These are phyloP conservation scores for Pomatorhinus ruficollis DNA, from an alignment of 2,113 vertebrate species.

Conservation along the genomic window DNA sequence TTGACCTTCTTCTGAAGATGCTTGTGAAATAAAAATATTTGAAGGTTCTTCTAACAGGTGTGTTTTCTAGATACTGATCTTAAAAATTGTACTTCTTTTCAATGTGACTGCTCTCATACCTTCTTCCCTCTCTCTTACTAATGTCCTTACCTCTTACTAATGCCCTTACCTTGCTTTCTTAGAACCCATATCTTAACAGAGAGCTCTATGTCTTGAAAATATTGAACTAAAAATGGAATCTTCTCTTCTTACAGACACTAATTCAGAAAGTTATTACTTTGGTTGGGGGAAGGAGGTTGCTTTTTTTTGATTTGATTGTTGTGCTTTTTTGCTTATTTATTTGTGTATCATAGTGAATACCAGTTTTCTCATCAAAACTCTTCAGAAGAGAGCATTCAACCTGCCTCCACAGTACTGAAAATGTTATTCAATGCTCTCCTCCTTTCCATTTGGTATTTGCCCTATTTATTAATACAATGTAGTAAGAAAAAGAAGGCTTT, in stretches of 20 bases:
- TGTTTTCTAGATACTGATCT: background rate
- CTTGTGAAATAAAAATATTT: background rate
- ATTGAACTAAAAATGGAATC: background rate
- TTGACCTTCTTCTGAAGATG: background rate
- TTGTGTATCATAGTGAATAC: background rate
- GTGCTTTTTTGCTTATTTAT: background rate
- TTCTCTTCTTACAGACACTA: background rate
- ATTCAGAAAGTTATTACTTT: background rate
- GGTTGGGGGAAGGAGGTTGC: rapidly evolving
- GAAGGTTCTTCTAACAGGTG: background rate
- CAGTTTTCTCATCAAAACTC: background rate
- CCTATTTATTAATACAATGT: background rate
- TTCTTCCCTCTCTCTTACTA: background rate
- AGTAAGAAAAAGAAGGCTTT: background rate
- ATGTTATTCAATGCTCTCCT: background rate
- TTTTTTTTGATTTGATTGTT: background rate
- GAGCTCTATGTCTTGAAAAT: background rate
- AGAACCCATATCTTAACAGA: background rate
- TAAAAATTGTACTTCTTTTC: background rate
- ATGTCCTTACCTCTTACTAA: background rate
- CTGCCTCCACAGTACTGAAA: background rate
- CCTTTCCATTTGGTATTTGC: background rate
- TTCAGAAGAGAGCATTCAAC: background rate
- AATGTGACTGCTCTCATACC: background rate
- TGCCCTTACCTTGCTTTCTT: background rate